phyloP scores from a whole-genome alignment of 2,113 vertebrate genomes.

The Pungitius pungitius region DNA sequence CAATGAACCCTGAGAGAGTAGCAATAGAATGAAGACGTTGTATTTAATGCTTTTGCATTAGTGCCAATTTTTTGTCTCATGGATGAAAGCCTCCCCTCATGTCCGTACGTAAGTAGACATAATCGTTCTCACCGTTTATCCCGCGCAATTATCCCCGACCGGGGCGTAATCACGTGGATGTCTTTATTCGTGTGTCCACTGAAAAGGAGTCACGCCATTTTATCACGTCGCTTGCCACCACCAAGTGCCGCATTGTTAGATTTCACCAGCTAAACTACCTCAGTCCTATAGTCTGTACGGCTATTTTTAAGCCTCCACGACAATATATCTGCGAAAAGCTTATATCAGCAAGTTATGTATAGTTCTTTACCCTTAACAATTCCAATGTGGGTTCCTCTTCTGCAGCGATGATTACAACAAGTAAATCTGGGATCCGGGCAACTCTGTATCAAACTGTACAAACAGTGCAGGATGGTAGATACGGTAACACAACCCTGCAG shows the following conservation, averaged over 20 bases:
- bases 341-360: neutral
- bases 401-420: neutral
- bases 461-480: slow-evolving; percentile 29
- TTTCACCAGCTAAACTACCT: neutral
- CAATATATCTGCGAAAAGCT: neutral
- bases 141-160: too few relatives aligned
- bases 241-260: too few relatives aligned
- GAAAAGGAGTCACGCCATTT: too few relatives aligned
- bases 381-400: neutral
- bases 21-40: neutral
- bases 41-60: neutral
- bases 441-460: neutral
- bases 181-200: too few relatives aligned
- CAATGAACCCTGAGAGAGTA: neutral
- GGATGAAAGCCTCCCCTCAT: too few relatives aligned
- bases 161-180: too few relatives aligned
- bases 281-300: neutral
- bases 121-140: too few relatives aligned
- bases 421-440: neutral
- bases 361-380: neutral
- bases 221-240: too few relatives aligned
- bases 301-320: neutral
- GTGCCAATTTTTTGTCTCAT: too few relatives aligned
- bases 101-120: too few relatives aligned
- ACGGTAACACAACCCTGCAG: slow-evolving; percentile 18